These are phyloP conservation scores for Caenorhabditis macrosperma DNA, from an alignment of 2,888 invertebrate genomes.

Conservation along the genomic window DNA sequence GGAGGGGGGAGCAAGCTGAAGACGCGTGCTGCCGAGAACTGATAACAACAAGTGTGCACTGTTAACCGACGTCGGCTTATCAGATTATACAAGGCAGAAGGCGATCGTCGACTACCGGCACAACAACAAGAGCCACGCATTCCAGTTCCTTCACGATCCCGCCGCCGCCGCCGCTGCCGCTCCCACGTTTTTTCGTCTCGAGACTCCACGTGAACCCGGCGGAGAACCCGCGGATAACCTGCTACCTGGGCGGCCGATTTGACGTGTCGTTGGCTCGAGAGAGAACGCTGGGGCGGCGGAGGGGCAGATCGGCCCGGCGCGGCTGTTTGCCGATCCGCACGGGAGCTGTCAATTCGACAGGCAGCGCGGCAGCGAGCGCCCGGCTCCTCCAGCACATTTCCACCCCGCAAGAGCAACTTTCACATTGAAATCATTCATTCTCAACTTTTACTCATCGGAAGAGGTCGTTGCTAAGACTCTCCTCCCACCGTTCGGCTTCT, in stretches of 20 bases:
- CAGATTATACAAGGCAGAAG: slow-evolving; percentile 28
- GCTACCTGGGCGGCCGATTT: slow-evolving; percentile 30
- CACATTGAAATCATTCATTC: slow-evolving; percentile 2
- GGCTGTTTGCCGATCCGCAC: slow-evolving; percentile 31
- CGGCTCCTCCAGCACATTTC: slow-evolving; percentile 2
- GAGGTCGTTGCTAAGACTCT: background rate
- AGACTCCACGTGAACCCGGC: slow-evolving; percentile 35
- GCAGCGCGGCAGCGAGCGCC: slow-evolving; percentile 11
- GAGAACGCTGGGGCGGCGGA: background rate
- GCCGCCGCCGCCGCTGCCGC: slow-evolving; percentile 8
- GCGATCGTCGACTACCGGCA: background rate
- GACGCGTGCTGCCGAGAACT: slow-evolving; percentile 23
- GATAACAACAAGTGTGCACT: slow-evolving; percentile 31
- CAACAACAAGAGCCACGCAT: background rate
- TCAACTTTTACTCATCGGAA: background rate
- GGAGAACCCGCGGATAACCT: slow-evolving; percentile 32
- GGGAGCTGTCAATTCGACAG: slow-evolving; percentile 50
- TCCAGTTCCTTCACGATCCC: background rate
- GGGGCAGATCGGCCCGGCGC: background rate
- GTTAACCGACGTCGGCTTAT: slow-evolving; percentile 17
- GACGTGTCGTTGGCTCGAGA: slow-evolving; percentile 9
- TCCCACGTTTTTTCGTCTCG: background rate
- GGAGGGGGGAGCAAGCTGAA: slow-evolving; percentile 4
- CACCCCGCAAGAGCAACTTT: background rate
- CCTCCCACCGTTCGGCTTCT: background rate